Base-by-base conservation (phyloP, 2,797 vertebrate species). In the Scolopax bukidnonensis region DNA sequence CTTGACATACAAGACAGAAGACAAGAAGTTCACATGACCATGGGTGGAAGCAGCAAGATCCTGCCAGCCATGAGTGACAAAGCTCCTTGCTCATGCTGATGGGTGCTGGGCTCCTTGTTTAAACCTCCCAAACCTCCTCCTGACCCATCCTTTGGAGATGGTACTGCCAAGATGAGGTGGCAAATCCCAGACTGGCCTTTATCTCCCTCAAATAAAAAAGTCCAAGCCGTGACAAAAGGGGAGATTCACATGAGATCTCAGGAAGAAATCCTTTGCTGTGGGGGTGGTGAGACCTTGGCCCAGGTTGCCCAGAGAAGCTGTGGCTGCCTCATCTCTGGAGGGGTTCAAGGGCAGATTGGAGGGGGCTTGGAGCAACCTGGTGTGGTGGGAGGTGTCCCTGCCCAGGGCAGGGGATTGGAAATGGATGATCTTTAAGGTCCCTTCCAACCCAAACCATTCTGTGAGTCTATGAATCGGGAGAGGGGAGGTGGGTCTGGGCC, bases 21-120 rank as follows among this genome's bases (percentile, higher is more conserved):
- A 47, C 4, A 24, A 63, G 9, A 18, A 4, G 61, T 4, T 1
- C 1, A 10, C 6, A 4, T n/a, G 61, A 17, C 38, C 21, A 0
- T 3, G 24, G 41, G 10, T 33, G 36, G 77, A 38, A 28, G 21
- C 56, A 30, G 18, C 6, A n/a, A 60, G 30, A 28, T 25, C 4
- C 1, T 27, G 30, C 28, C 41, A 60, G 1, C 14, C 1, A 1
- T 36, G 1, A 27, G 12, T 65, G 70, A 25, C 53, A 54, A 45
- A 89, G 32, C 19, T 53, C 38, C 47, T 61, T 5, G 2, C 8
- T 8, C 1, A 0, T 32, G 23, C n/a, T 3, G 11, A 8, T 50
- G 76, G 19, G 28, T 4, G 3, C 24, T 23, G 20, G 38, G 21
- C 20, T 21, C 40, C 17, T 33, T 48, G 24, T 23, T 48, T 50